Conservation (phyloP, 2,888 invertebrate species). For the Xestia xanthographa region DNA sequence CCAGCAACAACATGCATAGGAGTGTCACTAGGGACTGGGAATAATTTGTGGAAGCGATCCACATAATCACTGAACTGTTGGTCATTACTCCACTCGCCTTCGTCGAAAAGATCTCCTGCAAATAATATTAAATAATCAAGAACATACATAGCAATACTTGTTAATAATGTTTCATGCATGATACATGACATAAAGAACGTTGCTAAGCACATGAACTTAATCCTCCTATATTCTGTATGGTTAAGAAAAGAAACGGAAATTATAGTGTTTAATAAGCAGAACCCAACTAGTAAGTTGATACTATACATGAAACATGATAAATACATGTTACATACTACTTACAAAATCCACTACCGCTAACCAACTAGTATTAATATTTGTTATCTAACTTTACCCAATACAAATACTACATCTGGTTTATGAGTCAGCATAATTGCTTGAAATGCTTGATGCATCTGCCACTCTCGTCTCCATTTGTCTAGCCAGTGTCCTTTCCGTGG, state of each 20-base stretch:
- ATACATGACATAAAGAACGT: not conserved
- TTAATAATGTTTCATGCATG: not conserved
- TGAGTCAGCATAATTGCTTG: slow-evolving; percentile 95
- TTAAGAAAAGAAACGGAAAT: not conserved
- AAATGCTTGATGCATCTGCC: slow-evolving; percentile 99
- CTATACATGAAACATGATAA: slow-evolving; percentile 8
- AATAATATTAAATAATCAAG: slow-evolving; percentile 40
- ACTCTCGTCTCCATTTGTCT: slow-evolving; percentile 98
- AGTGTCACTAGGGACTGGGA: slow-evolving; percentile 92
- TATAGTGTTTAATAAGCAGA: not conserved
- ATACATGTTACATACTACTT: not conserved
- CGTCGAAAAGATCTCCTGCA: slow-evolving; percentile 98
- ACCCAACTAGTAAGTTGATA: not conserved
- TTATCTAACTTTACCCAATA: slow-evolving; percentile 92
- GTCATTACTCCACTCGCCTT: slow-evolving; percentile 96
- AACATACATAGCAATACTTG: not conserved
- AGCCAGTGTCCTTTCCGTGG: slow-evolving; percentile 97
- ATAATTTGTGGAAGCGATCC: slow-evolving; percentile 94
- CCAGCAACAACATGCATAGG: slow-evolving; percentile 95
- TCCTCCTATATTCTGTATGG: not conserved
- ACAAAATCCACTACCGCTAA: not conserved
- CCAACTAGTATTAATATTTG: not conserved
- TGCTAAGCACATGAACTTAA: not conserved
- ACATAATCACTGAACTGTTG: slow-evolving; percentile 95
- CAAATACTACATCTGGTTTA: slow-evolving; percentile 96